Conservation (phyloP, 1,140 invertebrate genomes). For the Drosophila melanogaster region DNA sequence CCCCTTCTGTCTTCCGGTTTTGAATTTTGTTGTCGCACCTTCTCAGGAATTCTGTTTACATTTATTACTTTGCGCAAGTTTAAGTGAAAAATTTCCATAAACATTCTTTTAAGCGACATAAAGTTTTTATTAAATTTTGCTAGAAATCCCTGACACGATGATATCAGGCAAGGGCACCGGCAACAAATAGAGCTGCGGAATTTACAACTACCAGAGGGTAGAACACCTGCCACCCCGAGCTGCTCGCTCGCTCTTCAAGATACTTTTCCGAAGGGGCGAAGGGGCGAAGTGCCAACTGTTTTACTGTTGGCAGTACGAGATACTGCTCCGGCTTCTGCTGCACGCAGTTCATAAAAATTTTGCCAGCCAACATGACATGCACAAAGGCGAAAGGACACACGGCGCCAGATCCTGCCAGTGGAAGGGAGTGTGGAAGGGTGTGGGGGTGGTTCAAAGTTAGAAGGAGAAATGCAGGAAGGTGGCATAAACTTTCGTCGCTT, state of each 20-base stretch:
- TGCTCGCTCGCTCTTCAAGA: conserved; percentile 44
- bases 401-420: conserved; percentile 18
- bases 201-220: conserved; percentile 71
- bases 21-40: conserved; percentile 84
- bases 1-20: conserved; percentile 25
- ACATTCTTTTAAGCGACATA: conserved; percentile 84
- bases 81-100: conserved; percentile 84
- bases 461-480: conserved; percentile 43
- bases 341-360: conserved; percentile 83
- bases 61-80: conserved; percentile 84
- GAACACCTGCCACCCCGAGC: conserved; percentile 8
- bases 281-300: conserved; percentile 41
- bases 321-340: conserved; percentile 41
- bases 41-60: conserved; percentile 84
- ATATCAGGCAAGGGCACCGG: conserved; percentile 48
- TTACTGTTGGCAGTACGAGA: conserved; percentile 50
- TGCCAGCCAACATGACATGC: conserved; percentile 80
- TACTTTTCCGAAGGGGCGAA: conserved; percentile 31
- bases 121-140: conserved; percentile 84
- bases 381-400: conserved; percentile 79
- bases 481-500: conserved; percentile 74
- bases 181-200: conserved; percentile 79
- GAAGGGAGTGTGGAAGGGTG: not conserved
- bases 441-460: too few relatives aligned
- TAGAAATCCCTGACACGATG: conserved; percentile 70